Evolutionary conservation across 30 jellyfish, hydroid and myxozoan genomes (phyloP).

Genomic region (Euphysa ruthae): DNA sequence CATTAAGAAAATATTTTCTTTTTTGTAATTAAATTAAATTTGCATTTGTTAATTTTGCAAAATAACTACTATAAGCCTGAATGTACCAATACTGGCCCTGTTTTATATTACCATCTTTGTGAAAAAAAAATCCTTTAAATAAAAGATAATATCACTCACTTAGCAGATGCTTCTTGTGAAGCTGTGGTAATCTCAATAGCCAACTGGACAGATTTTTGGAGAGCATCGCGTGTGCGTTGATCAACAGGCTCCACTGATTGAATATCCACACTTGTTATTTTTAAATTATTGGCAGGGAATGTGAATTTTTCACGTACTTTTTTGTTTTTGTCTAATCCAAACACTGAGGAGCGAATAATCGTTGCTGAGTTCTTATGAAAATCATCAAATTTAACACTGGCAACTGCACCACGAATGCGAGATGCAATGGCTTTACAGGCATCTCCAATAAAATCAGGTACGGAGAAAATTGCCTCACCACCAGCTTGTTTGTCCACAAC

Average conservation of each 20-base stretch:
- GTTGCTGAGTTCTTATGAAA: conserved; percentile 93
- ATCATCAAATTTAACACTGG: conserved; percentile 90
- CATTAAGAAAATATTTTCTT: no score
- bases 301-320: conserved; percentile 79
- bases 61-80: no score
- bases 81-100: no score
- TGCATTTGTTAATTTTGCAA: no score
- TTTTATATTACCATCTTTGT: no score
- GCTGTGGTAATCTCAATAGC: conserved; percentile 98
- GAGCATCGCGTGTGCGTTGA: conserved; percentile 95
- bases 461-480: conserved; percentile 76
- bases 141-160: conserved; percentile 34
- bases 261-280: conserved; percentile 91
- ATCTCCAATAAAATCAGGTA: conserved; percentile 96
- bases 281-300: conserved; percentile 78
- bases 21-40: no score
- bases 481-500: conserved; percentile 41
- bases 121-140: no score
- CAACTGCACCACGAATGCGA: conserved; percentile 95
- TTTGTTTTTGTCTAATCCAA: conserved; percentile 83
- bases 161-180: conserved; percentile 95
- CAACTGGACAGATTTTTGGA: conserved; percentile 89
- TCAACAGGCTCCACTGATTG: conserved; percentile 99
- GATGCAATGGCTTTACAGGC: conserved; percentile 95
- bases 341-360: conserved; percentile 88